Percentiles rank a stretch among this genome's conserved stretches.
phyloP scores from a whole-genome alignment of 30 jellyfish, hydroid and myxozoan genomes.

The Rhopilema esculentum region DNA sequence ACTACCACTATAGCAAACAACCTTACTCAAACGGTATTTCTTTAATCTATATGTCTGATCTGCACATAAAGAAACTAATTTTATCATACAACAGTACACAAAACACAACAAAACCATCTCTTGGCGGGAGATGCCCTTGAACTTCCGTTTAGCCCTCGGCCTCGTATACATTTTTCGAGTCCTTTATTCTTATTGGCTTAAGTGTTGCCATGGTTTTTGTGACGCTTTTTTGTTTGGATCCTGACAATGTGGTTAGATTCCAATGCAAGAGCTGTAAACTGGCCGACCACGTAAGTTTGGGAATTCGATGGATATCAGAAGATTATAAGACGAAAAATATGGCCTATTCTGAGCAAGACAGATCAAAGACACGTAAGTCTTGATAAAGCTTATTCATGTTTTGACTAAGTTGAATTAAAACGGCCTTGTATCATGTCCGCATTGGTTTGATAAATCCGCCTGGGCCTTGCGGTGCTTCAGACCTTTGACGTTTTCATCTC shows the following conservation, averaged over 20 bases:
- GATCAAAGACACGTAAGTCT: not conserved
- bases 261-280: not conserved
- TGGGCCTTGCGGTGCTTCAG: not conserved
- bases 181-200: not conserved
- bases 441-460: not conserved
- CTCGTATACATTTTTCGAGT: not conserved
- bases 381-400: not conserved
- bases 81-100: no score
- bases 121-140: no score
- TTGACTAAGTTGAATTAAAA: not conserved
- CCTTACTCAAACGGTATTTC: no score
- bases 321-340: not conserved
- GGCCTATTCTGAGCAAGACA: not conserved
- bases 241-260: not conserved
- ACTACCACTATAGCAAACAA: no score
- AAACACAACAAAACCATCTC: no score
- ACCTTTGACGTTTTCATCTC: not conserved
- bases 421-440: not conserved
- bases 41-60: no score
- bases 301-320: not conserved
- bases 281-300: not conserved
- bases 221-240: constrained; percentile 47
- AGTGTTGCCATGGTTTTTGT: constrained; percentile 52
- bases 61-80: no score
- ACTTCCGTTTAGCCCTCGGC: not conserved